A percentile compares a stretch with the other conserved stretches of the same genome.
phyloP scores from a whole-genome alignment of 1,140 invertebrate species.

The Catajapyx aquilonaris region DNA sequence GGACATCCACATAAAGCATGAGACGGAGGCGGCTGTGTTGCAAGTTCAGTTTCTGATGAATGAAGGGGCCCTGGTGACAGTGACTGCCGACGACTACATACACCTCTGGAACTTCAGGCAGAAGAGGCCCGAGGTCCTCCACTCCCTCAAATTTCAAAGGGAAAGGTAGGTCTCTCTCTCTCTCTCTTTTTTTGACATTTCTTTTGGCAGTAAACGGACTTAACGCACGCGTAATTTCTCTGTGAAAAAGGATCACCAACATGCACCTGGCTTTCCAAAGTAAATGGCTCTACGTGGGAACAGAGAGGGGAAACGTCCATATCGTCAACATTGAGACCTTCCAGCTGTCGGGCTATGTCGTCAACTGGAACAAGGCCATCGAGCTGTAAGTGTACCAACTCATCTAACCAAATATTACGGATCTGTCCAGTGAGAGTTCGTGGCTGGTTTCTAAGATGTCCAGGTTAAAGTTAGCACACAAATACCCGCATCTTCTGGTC shows the following conservation, averaged over 20 bases:
- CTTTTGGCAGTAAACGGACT: too few relatives aligned
- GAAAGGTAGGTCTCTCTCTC: conserved; percentile 84
- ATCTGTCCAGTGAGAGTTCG: too few relatives aligned
- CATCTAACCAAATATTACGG: too few relatives aligned
- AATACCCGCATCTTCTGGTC: too few relatives aligned
- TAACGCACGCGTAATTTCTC: too few relatives aligned
- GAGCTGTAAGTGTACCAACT: conserved; percentile 99
- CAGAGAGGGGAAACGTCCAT: conserved; percentile 93
- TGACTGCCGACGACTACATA: conserved; percentile 81
- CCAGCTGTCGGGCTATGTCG: conserved; percentile 87
- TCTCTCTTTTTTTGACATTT: too few relatives aligned
- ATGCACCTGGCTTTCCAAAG: conserved; percentile 85
- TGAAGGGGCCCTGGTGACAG: conserved; percentile 85
- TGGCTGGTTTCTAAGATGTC: too few relatives aligned
- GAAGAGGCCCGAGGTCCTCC: conserved; percentile 82
- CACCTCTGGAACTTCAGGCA: conserved; percentile 96
- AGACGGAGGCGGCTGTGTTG: conserved; percentile 52
- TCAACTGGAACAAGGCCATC: conserved; percentile 99
- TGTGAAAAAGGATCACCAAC: conserved; percentile 58
- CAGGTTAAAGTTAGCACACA: too few relatives aligned
- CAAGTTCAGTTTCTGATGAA: conserved; percentile 88
- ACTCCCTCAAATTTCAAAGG: conserved; percentile 88
- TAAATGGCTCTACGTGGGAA: conserved; percentile 97
- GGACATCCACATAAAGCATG: conserved; percentile 78
- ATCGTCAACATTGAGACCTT: conserved; percentile 93